Evolutionary conservation across 2,797 vertebrate genomes (phyloP), one percentile per base, ranked within the genome.

Genomic region (Anguilla anguilla): DNA sequence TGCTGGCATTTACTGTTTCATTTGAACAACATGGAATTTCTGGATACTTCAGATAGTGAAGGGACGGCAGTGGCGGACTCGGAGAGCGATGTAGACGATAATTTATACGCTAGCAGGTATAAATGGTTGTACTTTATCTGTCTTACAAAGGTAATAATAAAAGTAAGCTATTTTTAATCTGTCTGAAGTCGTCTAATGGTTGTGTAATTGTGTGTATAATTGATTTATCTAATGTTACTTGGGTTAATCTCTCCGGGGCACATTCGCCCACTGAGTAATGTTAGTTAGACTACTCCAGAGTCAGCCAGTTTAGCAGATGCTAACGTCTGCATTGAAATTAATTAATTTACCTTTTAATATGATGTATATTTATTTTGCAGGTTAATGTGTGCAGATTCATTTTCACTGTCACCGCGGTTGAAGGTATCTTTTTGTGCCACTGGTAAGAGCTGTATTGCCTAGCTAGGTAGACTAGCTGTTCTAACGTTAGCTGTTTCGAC

Each of bases 31-130:
- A 82, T 82, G 79, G 46, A 51, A 11, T 43, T 81, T 22, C 17
- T 49, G 9, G 22, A 82, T n/a, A 51, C 46, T 10, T 82, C 79
- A n/a, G 79, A 82, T 22, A 82, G 79, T 82, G 79, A 82, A 2
- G 46, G 7, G 28, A 51, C 79, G 79, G 13, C 19, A 49, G 79
- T 82, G 10, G 79, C 79, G 43, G 79, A 82, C 22, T 82, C 79
- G 10, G 79, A 82, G 79, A 82, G 46, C 46, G 79, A 82, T 51
- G 46, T 22, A 25, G 79, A 82, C 46, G 46, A 82, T 22, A 82
- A 49, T 49, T 46, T 82, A 22, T 82, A 85, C 59, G 17, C 49
- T 0, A 85, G 61, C 83, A 85, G 83, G 59, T 57, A 39, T 35
- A 5, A 6, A 69, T 5, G n/a, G 19, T 6, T 85, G 6, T 4